Conservation (phyloP, 2,888 invertebrate species). For the Chironomus riparius region DNA sequence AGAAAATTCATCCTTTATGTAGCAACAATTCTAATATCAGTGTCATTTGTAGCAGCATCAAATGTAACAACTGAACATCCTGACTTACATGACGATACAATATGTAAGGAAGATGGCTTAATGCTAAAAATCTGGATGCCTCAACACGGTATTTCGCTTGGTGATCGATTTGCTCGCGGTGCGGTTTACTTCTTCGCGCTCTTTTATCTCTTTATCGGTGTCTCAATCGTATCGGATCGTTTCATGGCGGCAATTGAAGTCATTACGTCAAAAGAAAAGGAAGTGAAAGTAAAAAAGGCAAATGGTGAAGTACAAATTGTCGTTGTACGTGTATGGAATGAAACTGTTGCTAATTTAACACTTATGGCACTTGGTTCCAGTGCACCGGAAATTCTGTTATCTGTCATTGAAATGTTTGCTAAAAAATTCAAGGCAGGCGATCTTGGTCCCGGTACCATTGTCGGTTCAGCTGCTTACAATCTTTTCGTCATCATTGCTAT, state of each 20-base stretch:
- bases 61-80: neutral
- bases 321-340: constrained; percentile 96
- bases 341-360: constrained; percentile 96
- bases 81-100: constrained; percentile 31
- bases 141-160: constrained; percentile 60
- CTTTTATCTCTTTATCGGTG: constrained; percentile 94
- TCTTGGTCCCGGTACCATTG: constrained; percentile 95
- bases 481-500: constrained; percentile 95
- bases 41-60: neutral
- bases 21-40: neutral
- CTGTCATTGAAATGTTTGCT: constrained; percentile 95
- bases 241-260: constrained; percentile 99
- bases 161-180: constrained; percentile 77
- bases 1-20: neutral
- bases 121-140: constrained; percentile 81
- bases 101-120: constrained; percentile 76
- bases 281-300: constrained; percentile 81
- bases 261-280: constrained; percentile 95
- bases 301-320: constrained; percentile 82
- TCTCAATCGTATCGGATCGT: constrained; percentile 96
- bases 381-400: constrained; percentile 94
- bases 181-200: constrained; percentile 80
- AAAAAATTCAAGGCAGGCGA: constrained; percentile 94
- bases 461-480: constrained; percentile 98
- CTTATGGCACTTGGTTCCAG: constrained; percentile 98